Evolutionary conservation across 2,113 vertebrate species (phyloP).

Genomic region (Anoplopoma fimbria): DNA sequence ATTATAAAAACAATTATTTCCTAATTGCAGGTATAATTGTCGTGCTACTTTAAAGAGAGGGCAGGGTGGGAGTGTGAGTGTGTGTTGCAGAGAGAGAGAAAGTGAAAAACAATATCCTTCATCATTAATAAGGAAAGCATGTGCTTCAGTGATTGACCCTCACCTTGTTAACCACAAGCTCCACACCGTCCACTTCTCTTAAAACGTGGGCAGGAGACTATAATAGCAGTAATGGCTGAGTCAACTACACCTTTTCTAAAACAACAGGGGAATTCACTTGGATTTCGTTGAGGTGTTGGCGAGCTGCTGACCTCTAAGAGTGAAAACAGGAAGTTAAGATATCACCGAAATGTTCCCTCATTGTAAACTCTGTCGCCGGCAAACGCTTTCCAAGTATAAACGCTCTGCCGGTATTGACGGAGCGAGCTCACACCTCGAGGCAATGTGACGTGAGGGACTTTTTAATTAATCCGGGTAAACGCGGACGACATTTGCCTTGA

Average conservation of each 20-base stretch:
- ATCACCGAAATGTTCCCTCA: slow-evolving; percentile 22
- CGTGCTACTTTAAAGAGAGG: slow-evolving; percentile 31
- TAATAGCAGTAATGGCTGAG: slow-evolving; percentile 14
- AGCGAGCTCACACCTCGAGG: slow-evolving; percentile 57
- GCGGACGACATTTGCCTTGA: slow-evolving; percentile 76
- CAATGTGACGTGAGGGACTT: slow-evolving; percentile 65
- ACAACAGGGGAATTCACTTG: slow-evolving; percentile 22
- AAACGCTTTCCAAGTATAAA: slow-evolving; percentile 38
- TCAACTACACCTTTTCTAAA: no score
- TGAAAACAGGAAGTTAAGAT: slow-evolving; percentile 36
- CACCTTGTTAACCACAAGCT: slow-evolving; percentile 35
- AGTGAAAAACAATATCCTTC: slow-evolving; percentile 24
- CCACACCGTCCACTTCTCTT: slow-evolving; percentile 28
- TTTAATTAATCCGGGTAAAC: slow-evolving; percentile 83
- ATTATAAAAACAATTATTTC: slow-evolving; percentile 72
- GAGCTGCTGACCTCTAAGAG: slow-evolving; percentile 18
- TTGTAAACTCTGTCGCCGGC: slow-evolving; percentile 1
- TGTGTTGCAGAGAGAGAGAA: not conserved
- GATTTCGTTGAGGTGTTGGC: slow-evolving; percentile 33
- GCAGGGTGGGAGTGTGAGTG: not conserved
- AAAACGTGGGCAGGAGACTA: slow-evolving; percentile 36
- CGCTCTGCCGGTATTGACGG: slow-evolving; percentile 36
- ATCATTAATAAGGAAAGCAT: slow-evolving; percentile 50
- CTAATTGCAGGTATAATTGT: slow-evolving; percentile 67
- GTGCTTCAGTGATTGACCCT: slow-evolving; percentile 49